Evolutionary conservation across 2,797 vertebrate species (phyloP), one percentile per base, ranked within the genome.

Genomic region (Lophotriccus pileatus): DNA sequence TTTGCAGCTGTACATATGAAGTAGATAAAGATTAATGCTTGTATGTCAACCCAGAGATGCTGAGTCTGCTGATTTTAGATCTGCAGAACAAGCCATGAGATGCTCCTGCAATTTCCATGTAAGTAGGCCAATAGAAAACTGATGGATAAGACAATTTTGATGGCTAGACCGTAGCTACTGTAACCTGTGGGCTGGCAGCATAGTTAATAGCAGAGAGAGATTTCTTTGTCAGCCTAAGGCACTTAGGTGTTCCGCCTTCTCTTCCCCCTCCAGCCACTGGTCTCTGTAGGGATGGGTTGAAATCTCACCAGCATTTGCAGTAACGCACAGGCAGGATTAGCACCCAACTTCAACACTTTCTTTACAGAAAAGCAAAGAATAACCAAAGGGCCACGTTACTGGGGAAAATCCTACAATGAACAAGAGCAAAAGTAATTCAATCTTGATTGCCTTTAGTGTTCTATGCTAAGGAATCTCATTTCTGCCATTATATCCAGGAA

Each of bases 1-100:
- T 75, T 86, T 94, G 82, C 58, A 86, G 84, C 52, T 83, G 73
- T 91, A 92, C 73, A 72, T 89, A 78, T 2, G 8, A 47, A 75
- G 73, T 3, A 91, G 81, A 90, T 68, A 85, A 80, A 77, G 56
- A 62, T 69, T 66, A 68, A 56, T 39, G n/a, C 50, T 83, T 27
- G 7, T 59, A 75, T 12, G 16, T 47, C 67, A 91, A 53, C 22
- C 4, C 34, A 66, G 55, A 82, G 50, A 63, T 89, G 34, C 62
- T 62, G 60, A 75, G 22, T 36, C 60, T 59, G 53, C 66, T 73
- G 76, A 44, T 85, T 68, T 83, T 66, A 72, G 58, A 58, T 72
- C 43, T 85, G 62, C 25, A 80, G 69, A 62, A 87, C 53, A 87
- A 92, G 62, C 66, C 24, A 23, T 10, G n/a, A 94, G 85, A 66